Percentiles rank a stretch among this genome's conserved stretches.
Evolutionary conservation across 1,140 invertebrate species (phyloP).

Genomic region (Drosophila kepulauana): DNA sequence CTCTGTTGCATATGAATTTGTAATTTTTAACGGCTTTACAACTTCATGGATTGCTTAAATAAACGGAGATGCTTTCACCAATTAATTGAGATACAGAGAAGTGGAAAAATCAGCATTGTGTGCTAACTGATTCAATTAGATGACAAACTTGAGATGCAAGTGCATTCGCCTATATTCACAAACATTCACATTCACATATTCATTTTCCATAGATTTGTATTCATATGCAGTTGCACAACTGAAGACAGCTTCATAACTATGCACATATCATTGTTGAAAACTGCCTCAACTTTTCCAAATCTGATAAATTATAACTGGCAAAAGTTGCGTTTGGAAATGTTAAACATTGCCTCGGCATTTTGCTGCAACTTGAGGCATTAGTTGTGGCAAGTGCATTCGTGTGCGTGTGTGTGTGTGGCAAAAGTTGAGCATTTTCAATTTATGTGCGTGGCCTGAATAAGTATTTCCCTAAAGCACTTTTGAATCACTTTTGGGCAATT

Average conservation of each 20-base stretch:
- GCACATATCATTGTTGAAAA: conserved; percentile 64
- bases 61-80: background rate
- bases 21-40: conserved; percentile 68
- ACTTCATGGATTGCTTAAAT: background rate
- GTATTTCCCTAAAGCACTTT: conserved; percentile 52
- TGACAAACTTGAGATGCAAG: background rate
- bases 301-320: conserved; percentile 71
- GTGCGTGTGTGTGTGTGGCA: conserved; percentile 10
- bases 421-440: conserved; percentile 74
- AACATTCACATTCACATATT: no score
- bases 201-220: background rate
- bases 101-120: background rate
- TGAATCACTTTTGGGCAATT: conserved; percentile 51
- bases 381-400: conserved; percentile 8
- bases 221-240: conserved; percentile 19
- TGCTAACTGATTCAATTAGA: conserved; percentile 22
- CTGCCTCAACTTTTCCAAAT: conserved; percentile 63
- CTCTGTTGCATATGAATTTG: conserved; percentile 44
- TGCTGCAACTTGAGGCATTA: background rate
- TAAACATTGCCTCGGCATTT: conserved; percentile 3
- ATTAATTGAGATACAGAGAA: background rate
- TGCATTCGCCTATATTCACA: background rate
- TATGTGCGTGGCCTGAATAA: conserved; percentile 57
- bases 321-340: conserved; percentile 30
- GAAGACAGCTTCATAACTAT: conserved; percentile 54